Evolutionary conservation across 2,888 invertebrate genomes (phyloP).

Genomic region (Leptinotarsa peninsularis): DNA sequence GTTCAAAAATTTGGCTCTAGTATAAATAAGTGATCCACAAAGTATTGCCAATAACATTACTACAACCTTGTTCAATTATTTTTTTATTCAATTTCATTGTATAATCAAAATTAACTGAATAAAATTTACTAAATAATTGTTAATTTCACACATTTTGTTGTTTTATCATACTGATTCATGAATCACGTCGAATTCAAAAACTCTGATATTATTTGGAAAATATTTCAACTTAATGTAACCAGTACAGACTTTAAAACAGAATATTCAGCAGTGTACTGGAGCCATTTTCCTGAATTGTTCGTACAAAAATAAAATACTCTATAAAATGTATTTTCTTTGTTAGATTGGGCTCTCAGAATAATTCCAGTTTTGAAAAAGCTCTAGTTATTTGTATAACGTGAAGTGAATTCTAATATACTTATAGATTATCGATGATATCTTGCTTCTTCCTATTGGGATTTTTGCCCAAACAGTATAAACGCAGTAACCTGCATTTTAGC

Average conservation of each 20-base stretch:
- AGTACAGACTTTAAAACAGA: no score
- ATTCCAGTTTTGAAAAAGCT: conserved; percentile 28
- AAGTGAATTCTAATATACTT: conserved; percentile 50
- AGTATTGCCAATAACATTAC: not conserved
- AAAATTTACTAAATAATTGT: no score
- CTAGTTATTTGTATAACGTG: conserved; percentile 47
- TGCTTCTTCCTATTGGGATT: conserved; percentile 61
- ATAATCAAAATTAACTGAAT: not conserved
- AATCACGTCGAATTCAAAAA: no score
- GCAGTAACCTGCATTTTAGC: conserved; percentile 53
- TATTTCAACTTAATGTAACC: no score
- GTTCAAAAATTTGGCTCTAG: conserved; percentile 15
- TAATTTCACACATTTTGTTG: no score
- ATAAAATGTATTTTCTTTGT: conserved; percentile 35
- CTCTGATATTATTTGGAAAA: no score
- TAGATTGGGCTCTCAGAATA: conserved; percentile 31
- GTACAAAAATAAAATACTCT: conserved; percentile 36
- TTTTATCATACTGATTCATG: no score
- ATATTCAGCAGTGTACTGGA: not conserved
- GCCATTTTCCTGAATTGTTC: conserved; percentile 35
- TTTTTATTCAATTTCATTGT: not conserved
- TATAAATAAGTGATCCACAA: conserved; percentile 1
- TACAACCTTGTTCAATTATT: not conserved
- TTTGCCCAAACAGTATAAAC: conserved; percentile 52
- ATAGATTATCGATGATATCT: conserved; percentile 51